These are phyloP conservation scores for Drosophila diplacantha DNA, from an alignment of 2,888 invertebrate species.

Conservation along the genomic window DNA sequence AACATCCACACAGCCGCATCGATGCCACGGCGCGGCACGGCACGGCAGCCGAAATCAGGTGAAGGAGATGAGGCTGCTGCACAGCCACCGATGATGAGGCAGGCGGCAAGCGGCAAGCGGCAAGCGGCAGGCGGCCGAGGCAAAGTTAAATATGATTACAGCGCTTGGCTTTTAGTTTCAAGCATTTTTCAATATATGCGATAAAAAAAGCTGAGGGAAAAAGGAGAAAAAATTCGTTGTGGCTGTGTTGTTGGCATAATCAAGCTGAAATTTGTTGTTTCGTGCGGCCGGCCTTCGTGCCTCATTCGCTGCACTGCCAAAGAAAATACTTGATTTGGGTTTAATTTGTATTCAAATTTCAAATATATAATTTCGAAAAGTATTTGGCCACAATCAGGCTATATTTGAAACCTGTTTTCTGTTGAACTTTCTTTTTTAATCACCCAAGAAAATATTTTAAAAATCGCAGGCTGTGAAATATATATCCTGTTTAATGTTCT, in stretches of 20 bases:
- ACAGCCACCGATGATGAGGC: constrained; percentile 21
- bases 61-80: constrained; percentile 30
- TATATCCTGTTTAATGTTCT: no score
- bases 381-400: no score
- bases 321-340: constrained; percentile 1
- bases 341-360: background rate
- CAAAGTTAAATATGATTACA: constrained; percentile 65
- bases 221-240: constrained; percentile 10
- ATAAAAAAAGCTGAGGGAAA: constrained; percentile 36
- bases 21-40: constrained; percentile 1
- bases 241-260: constrained; percentile 21
- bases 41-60: constrained; percentile 33
- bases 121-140: constrained; percentile 23
- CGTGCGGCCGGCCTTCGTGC: constrained; percentile 26
- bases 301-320: background rate
- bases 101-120: constrained; percentile 5
- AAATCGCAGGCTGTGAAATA: no score
- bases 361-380: background rate
- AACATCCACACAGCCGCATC: constrained; percentile 13
- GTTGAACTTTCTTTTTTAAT: no score
- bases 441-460: no score
- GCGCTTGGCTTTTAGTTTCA: constrained; percentile 61
- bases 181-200: constrained; percentile 61
- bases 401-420: no score
- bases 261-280: constrained; percentile 27